These are phyloP conservation scores for Nerophis ophidion DNA, from an alignment of 2,113 vertebrate genomes.

Conservation along the genomic window DNA sequence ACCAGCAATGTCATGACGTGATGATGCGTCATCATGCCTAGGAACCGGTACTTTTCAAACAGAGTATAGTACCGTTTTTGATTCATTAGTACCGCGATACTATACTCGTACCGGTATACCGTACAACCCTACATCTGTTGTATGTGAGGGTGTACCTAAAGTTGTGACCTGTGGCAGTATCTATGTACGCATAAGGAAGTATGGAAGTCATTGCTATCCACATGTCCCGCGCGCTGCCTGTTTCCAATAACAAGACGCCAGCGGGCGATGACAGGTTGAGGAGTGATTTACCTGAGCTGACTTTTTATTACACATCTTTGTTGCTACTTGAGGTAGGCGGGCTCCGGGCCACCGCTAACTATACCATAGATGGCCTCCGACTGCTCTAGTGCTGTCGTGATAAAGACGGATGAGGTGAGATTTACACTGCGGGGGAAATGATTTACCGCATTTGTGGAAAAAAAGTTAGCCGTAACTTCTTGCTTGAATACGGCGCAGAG, in stretches of 20 bases:
- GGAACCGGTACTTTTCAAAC: too few relatives aligned
- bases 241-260: constrained; percentile 66
- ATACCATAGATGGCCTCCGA: constrained; percentile 41
- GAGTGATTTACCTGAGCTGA: constrained; percentile 65
- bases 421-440: constrained; percentile 10
- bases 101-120: too few relatives aligned
- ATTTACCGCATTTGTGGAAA: constrained; percentile 15
- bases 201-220: constrained; percentile 51
- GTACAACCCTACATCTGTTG: neutral
- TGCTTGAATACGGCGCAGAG: neutral
- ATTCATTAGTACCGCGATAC: too few relatives aligned
- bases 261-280: constrained; percentile 66
- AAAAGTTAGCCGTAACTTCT: constrained; percentile 5
- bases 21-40: too few relatives aligned
- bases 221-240: constrained; percentile 59
- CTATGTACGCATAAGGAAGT: constrained; percentile 22
- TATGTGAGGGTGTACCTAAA: neutral
- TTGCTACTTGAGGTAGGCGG: constrained; percentile 48
- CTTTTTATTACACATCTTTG: constrained; percentile 66
- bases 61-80: too few relatives aligned
- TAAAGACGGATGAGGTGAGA: constrained; percentile 58
- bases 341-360: constrained; percentile 41
- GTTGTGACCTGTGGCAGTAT: neutral
- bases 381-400: constrained; percentile 32
- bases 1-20: too few relatives aligned